Evolutionary conservation across 2,888 invertebrate genomes (phyloP).

Genomic region (Acleris sparsana): DNA sequence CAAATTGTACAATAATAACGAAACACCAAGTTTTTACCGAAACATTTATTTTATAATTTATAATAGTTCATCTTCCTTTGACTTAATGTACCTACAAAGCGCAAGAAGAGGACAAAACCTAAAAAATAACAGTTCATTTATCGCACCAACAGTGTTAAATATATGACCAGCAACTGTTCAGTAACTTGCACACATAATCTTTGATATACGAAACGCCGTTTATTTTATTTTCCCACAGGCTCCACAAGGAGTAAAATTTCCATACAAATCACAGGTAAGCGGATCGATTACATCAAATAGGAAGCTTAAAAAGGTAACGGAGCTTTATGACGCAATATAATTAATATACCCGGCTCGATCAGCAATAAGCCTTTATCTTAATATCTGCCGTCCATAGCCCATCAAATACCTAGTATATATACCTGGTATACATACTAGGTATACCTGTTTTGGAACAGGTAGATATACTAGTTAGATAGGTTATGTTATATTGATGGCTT

Average conservation of each 20-base stretch:
- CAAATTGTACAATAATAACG: too few species aligned
- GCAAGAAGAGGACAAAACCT: too few species aligned
- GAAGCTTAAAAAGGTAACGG: constrained; percentile 30
- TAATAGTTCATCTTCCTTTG: too few species aligned
- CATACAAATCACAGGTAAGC: constrained; percentile 25
- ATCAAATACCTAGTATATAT: constrained; percentile 26
- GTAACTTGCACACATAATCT: too few species aligned
- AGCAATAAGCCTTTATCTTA: constrained; percentile 22
- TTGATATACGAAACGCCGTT: neutral
- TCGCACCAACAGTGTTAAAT: too few species aligned
- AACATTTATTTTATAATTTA: too few species aligned
- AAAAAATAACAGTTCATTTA: too few species aligned
- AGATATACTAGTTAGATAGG: constrained; percentile 25
- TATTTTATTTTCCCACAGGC: neutral
- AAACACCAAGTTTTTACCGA: too few species aligned
- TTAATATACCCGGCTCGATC: constrained; percentile 14
- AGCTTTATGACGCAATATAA: constrained; percentile 17
- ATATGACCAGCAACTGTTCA: too few species aligned
- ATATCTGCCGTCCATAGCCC: constrained; percentile 16
- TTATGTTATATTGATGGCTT: constrained; percentile 33
- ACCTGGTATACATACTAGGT: constrained; percentile 3
- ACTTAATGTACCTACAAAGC: too few species aligned
- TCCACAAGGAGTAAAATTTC: constrained; percentile 7
- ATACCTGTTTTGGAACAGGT: constrained; percentile 18
- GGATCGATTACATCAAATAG: constrained; percentile 14